Evolutionary conservation across 2,888 invertebrate genomes (phyloP), one percentile per base, ranked within the genome.

Genomic region (Hoplodrina ambigua): DNA sequence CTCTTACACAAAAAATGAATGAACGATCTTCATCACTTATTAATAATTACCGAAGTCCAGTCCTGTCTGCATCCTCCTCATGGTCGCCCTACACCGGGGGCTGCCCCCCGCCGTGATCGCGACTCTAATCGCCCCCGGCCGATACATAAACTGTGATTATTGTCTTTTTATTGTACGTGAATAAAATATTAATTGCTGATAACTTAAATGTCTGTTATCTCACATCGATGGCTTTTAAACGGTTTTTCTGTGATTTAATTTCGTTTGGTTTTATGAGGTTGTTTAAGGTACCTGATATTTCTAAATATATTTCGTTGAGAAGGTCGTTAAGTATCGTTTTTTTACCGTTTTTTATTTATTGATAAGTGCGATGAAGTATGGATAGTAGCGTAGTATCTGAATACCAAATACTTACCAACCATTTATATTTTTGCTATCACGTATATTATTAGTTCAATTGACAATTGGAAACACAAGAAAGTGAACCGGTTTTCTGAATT

Each of bases 131-230:
- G 88, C 90, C 88, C 86, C 86, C 86, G 90, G 88, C 84, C 87
- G 88, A 89, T 87, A 89, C 90, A 92, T 93, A 94, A 94, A 93
- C 92, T 89, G 88, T 84, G 86, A 93, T 94, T 93, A 94, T 93
- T 92, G 92, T 92, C 89, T 90, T 93, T 94, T 93, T 93, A 94
- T 92, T 91, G 90, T 84, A 78, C 80, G 75, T 84, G 87, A 89
- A 85, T 85, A 91, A 91, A 91, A 90, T 88, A 86, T 88, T 89
- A 87, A 91, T 88, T 85, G 80, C 67, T 61, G 80, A 85, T 85
- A 85, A 85, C 72, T 82, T 68, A 75, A 78, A 74, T 73, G 75
- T 61, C n/a, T 56, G 57, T 57, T 81, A 85, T 85, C 82, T 60
- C 69, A 54, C 74, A 74, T 83, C 60, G 68, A 76, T 65, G 67